Conservation (phyloP, 2,113 vertebrate species). For the Lipotes vexillifer region DNA sequence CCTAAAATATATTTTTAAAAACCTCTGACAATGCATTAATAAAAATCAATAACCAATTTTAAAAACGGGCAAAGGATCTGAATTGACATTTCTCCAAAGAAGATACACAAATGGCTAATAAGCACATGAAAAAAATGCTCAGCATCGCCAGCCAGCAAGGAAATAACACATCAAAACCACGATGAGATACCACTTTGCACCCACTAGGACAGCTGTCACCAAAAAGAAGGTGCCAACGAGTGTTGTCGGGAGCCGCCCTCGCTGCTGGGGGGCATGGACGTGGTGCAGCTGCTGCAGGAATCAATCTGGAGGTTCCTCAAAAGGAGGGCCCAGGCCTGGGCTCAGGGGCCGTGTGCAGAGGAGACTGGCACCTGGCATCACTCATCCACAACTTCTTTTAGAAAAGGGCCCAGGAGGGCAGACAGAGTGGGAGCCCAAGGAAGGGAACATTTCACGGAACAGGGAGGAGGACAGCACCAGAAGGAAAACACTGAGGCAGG, state of each 20-base stretch:
- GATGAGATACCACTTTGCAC: not conserved
- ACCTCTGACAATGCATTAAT: not conserved
- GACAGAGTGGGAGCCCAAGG: not conserved
- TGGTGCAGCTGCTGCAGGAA: too few relatives aligned
- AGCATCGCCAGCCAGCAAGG: not conserved
- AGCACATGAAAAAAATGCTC: not conserved
- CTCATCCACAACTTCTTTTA: not conserved
- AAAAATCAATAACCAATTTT: not conserved
- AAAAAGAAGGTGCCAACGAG: accelerated
- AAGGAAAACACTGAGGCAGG: not conserved
- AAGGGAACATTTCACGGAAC: not conserved
- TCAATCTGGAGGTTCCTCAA: not conserved
- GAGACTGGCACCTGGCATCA: not conserved
- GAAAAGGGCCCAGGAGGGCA: not conserved
- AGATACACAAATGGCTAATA: not conserved
- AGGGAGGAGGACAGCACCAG: not conserved
- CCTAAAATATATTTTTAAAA: not conserved
- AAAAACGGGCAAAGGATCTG: not conserved
- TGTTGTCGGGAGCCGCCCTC: not conserved
- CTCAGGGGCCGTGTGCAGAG: not conserved
- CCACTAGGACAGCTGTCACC: accelerated
- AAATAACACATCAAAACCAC: not conserved
- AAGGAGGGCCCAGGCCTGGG: not conserved
- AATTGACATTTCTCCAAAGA: not conserved
- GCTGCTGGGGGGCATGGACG: accelerated